Evolutionary conservation across 2,113 vertebrate genomes (phyloP), one percentile per base, ranked within the genome.

Genomic region (Corapipo altera): DNA sequence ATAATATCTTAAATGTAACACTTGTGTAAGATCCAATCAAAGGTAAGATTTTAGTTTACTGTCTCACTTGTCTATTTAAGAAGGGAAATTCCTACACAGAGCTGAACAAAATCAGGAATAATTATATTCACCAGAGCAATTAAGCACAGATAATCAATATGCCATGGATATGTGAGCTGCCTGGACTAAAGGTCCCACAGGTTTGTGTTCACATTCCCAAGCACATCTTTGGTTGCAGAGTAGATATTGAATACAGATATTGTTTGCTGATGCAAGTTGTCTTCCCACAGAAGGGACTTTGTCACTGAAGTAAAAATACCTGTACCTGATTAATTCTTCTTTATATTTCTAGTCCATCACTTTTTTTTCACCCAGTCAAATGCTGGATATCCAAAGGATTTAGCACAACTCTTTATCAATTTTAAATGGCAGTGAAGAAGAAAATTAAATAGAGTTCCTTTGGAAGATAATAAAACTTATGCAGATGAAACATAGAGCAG

Each of bases 391-490:
- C 79, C 84, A 74, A 59, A 66, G 58, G 58, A 51, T 92, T 95
- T 87, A 85, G 35, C 39, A 58, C 18, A 35, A 85, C 66, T 83
- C 75, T 89, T 46, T 74, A 87, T 91, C 86, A 80, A 70, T 71
- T 89, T 81, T 92, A 93, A 82, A 44, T 76, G 62, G 74, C 89
- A 96, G 66, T 39, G 80, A 90, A 91, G 89, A 92, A 95, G 92
- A 85, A 93, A 91, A 96, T 96, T 85, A 96, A 96, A 93, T 77
- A 89, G 77, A 67, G 48, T 92, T 95, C 82, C 55, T 75, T 57
- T 82, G 73, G 73, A 93, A 96, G 95, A 90, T 93, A 93, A 95
- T 96, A 95, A 96, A 94, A 96, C 66, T 57, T 89, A 89, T 6
- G 58, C 73, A 89, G 89, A 91, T 93, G 89, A 95, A 95, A 92